Conservation (phyloP, 2,888 invertebrate genomes). For the Drosophila monieri region DNA sequence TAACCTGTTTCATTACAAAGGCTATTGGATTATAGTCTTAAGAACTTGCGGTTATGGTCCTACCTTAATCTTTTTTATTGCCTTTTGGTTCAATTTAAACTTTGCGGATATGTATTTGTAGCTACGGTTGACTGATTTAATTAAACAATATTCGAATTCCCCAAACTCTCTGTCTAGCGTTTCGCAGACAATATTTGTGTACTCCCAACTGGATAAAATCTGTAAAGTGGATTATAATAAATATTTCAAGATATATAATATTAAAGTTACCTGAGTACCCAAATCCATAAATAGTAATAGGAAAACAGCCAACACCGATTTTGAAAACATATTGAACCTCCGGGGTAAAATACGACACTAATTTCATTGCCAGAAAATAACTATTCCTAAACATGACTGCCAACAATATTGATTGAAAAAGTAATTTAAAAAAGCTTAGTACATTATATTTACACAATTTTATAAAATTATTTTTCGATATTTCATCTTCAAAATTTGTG, state of each 20-base stretch:
- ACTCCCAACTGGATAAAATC: background rate
- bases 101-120: background rate
- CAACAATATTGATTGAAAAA: too few relatives aligned
- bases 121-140: background rate
- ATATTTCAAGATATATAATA: too few relatives aligned
- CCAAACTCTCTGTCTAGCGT: background rate
- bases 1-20: background rate
- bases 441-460: too few relatives aligned
- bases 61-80: background rate
- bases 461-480: too few relatives aligned
- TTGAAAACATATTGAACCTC: background rate
- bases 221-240: background rate
- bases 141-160: background rate
- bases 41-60: background rate
- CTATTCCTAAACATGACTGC: too few relatives aligned
- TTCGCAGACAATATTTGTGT: background rate
- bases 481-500: too few relatives aligned
- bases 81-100: background rate
- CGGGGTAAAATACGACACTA: background rate
- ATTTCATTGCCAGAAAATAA: background rate
- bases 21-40: background rate
- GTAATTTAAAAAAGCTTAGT: too few relatives aligned
- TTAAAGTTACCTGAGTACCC: background rate
- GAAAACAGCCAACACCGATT: background rate
- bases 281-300: background rate